phyloP scores from a whole-genome alignment of 1,140 invertebrate species.

The Piezodorus guildinii region DNA sequence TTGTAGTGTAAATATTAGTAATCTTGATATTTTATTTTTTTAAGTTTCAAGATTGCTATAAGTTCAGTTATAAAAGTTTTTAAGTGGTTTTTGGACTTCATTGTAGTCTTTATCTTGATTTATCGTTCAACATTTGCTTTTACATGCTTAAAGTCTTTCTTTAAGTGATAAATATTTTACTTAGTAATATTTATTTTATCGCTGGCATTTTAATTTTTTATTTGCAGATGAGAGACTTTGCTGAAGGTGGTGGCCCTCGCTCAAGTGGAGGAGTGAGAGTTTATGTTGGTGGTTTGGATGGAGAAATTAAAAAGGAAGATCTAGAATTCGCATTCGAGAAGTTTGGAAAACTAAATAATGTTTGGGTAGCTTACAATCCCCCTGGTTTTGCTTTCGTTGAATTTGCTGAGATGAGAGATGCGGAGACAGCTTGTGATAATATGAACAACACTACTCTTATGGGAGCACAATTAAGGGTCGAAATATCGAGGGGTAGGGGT shows the following conservation, averaged over 20 bases:
- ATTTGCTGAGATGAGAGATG: conserved; percentile 89
- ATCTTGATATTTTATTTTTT: too few relatives aligned
- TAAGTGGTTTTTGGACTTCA: too few relatives aligned
- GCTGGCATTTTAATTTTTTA: too few relatives aligned
- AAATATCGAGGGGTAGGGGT: conserved; percentile 62
- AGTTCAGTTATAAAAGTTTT: too few relatives aligned
- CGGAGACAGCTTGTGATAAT: conserved; percentile 81
- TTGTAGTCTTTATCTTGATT: too few relatives aligned
- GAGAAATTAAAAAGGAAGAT: conserved; percentile 77
- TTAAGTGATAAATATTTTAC: too few relatives aligned
- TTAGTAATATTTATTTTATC: too few relatives aligned
- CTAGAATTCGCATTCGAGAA: conserved; percentile 72
- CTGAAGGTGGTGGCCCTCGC: conserved; percentile 23
- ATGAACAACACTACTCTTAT: conserved; percentile 77
- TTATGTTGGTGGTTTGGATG: conserved; percentile 71
- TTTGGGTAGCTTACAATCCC: conserved; percentile 91
- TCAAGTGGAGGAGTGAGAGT: conserved; percentile 52
- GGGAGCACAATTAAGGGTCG: conserved; percentile 68
- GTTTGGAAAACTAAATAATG: conserved; percentile 87
- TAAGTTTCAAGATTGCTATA: too few relatives aligned
- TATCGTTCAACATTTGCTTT: too few relatives aligned
- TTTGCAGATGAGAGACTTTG: conserved; percentile 56
- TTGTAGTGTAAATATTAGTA: too few relatives aligned
- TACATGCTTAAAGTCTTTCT: too few relatives aligned
- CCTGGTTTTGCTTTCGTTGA: conserved; percentile 98